Percentiles rank a stretch among this genome's conserved stretches.
These are phyloP conservation scores for Sciurus vulgaris DNA, from an alignment of 2,797 vertebrate genomes.

Conservation along the genomic window DNA sequence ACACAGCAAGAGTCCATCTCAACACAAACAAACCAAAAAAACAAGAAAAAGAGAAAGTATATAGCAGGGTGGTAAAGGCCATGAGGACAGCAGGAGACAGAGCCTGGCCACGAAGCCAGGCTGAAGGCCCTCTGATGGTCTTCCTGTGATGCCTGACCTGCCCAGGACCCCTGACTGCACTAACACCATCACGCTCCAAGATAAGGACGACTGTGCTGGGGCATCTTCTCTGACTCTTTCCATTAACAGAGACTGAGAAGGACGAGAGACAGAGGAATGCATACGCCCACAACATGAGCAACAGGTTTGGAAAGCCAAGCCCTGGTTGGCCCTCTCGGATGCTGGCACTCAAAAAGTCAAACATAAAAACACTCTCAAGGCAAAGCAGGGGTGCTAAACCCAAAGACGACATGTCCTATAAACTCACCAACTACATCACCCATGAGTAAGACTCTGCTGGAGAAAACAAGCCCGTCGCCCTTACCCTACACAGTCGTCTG, in stretches of 20 bases:
- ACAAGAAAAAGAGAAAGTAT: neutral
- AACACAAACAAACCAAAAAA: neutral
- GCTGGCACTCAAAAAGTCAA: neutral
- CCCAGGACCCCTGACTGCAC: accelerated
- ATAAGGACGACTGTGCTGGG: neutral
- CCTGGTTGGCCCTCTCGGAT: neutral
- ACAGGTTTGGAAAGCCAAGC: neutral
- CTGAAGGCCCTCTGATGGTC: accelerated
- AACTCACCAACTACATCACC: accelerated
- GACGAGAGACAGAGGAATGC: neutral
- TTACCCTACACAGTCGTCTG: slow-evolving; percentile 97
- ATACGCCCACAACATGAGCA: neutral
- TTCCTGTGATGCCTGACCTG: accelerated
- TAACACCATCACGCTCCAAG: neutral
- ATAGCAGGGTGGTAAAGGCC: neutral
- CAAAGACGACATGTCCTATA: neutral
- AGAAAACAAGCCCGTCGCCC: slow-evolving; percentile 19
- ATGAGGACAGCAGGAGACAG: neutral
- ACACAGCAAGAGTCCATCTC: neutral
- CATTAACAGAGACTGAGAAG: neutral
- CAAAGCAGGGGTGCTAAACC: neutral
- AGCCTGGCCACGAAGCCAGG: accelerated
- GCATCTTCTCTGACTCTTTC: too few species aligned
- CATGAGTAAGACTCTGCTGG: accelerated
- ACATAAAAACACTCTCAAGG: neutral